Evolutionary conservation across 2,888 invertebrate species (phyloP).

Genomic region (Endomychus coccineus): DNA sequence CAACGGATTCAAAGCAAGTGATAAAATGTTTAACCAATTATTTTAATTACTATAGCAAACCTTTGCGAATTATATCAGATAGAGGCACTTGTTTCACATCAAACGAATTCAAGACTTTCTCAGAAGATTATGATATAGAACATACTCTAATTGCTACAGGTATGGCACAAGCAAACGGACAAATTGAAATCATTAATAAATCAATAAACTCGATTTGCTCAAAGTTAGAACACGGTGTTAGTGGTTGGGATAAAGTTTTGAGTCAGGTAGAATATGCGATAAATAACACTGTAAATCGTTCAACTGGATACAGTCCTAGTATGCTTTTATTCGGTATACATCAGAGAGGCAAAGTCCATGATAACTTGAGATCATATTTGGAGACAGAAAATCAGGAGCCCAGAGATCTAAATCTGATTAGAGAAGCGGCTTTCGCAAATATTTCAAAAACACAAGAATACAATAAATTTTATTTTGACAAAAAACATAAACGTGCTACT

Average conservation of each 20-base stretch:
- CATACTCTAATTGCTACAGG: slow-evolving; percentile 8
- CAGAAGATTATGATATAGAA: slow-evolving; percentile 8
- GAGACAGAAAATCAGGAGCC: too few species aligned
- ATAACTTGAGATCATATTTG: slow-evolving; percentile 5
- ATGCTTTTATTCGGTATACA: slow-evolving; percentile 11
- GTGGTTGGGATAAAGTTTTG: slow-evolving; percentile 19
- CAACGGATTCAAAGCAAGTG: slow-evolving; percentile 19
- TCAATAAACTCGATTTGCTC: slow-evolving; percentile 20
- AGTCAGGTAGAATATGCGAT: slow-evolving; percentile 13
- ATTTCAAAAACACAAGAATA: slow-evolving; percentile 13
- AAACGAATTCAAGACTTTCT: slow-evolving; percentile 17
- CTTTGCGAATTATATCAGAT: slow-evolving; percentile 17
- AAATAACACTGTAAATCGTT: slow-evolving; percentile 8
- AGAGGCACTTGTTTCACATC: slow-evolving; percentile 27
- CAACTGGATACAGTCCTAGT: slow-evolving; percentile 12
- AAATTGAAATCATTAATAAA: slow-evolving; percentile 22
- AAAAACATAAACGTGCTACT: background rate
- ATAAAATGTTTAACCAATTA: slow-evolving; percentile 21
- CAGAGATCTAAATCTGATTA: slow-evolving; percentile 9
- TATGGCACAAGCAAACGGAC: slow-evolving; percentile 25
- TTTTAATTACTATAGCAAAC: slow-evolving; percentile 16
- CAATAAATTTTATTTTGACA: slow-evolving; percentile 5
- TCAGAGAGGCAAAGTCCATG: slow-evolving; percentile 10
- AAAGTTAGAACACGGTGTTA: slow-evolving; percentile 16
- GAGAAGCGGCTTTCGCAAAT: slow-evolving; percentile 7